A percentile compares a stretch with the other conserved stretches of the same genome.
These are phyloP conservation scores for Lottia gigantea DNA, from an alignment of 2,888 invertebrate species.

Conservation along the genomic window DNA sequence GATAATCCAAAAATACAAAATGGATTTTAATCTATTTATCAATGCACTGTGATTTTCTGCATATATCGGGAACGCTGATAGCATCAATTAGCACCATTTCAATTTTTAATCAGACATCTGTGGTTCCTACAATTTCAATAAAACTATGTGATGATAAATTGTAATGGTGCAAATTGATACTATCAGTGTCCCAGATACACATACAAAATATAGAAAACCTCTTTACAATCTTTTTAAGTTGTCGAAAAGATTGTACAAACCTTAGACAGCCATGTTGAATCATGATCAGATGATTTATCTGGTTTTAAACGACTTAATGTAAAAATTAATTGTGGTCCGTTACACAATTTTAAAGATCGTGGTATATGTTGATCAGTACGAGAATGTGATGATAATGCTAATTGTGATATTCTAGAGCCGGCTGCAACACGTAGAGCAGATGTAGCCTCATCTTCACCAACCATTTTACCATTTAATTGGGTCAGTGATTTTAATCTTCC, in stretches of 20 bases:
- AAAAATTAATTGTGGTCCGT: constrained; percentile 48
- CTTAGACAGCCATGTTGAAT: constrained; percentile 60
- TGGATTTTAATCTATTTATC: no score
- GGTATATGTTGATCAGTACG: constrained; percentile 56
- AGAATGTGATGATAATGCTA: constrained; percentile 58
- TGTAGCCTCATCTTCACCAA: constrained; percentile 61
- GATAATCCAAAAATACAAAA: no score
- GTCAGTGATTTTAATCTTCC: constrained; percentile 63
- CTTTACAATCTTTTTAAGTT: no score
- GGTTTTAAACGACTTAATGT: constrained; percentile 55
- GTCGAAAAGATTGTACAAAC: constrained; percentile 43
- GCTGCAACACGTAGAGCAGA: constrained; percentile 60
- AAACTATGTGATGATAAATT: no score
- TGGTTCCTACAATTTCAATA: no score
- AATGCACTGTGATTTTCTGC: no score
- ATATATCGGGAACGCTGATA: no score
- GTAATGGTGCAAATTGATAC: no score
- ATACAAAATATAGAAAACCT: no score
- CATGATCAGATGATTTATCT: constrained; percentile 55
- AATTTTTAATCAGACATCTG: no score
- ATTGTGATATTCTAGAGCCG: constrained; percentile 64
- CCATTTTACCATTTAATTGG: constrained; percentile 53
- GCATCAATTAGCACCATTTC: no score
- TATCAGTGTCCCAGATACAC: no score
- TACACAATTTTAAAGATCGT: constrained; percentile 55